These are phyloP conservation scores for Lasiurus cinereus DNA, from an alignment of 2,113 vertebrate species.

Conservation along the genomic window DNA sequence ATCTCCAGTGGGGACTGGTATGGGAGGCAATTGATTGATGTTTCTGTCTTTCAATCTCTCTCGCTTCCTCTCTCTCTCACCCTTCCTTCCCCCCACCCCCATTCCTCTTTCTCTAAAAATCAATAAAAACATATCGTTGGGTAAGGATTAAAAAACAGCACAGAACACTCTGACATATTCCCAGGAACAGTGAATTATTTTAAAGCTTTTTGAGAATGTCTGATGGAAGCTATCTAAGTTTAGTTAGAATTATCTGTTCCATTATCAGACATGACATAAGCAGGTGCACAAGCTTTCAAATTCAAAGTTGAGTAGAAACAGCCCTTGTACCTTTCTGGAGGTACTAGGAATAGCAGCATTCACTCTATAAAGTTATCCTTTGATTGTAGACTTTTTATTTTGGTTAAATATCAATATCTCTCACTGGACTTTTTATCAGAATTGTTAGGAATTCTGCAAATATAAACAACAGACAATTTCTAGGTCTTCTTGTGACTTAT, in stretches of 20 bases:
- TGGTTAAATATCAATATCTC: background rate
- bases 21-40: background rate
- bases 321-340: background rate
- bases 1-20: background rate
- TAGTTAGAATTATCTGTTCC: conserved; percentile 58
- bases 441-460: conserved; percentile 32
- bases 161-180: conserved; percentile 47
- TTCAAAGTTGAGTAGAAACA: conserved; percentile 47
- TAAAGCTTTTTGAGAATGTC: conserved; percentile 40
- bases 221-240: conserved; percentile 33
- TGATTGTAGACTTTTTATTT: conserved; percentile 10
- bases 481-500: background rate
- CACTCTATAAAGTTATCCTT: background rate
- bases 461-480: background rate
- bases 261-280: conserved; percentile 38
- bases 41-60: background rate
- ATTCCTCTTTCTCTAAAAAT: background rate
- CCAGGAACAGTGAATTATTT: conserved; percentile 1
- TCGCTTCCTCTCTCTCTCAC: too few species aligned
- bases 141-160: background rate
- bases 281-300: conserved; percentile 60
- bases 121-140: background rate
- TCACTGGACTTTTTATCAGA: conserved; percentile 22
- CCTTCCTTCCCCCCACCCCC: too few species aligned
- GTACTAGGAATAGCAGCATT: background rate